phyloP scores from a whole-genome alignment of 2,888 invertebrate genomes.

The Acleris emargana region DNA sequence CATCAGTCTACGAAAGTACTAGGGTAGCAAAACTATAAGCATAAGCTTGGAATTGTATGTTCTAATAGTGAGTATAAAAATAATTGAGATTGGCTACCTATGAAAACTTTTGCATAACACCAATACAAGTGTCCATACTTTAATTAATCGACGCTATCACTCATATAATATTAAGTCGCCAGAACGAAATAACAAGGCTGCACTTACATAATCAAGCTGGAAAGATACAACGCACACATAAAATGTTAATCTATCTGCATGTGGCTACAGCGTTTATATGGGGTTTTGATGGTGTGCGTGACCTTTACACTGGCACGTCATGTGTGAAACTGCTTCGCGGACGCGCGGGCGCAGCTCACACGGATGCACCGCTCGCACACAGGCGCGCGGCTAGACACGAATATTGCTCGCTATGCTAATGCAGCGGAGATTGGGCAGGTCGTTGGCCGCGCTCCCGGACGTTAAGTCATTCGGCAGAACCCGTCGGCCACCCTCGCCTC shows the following conservation, averaged over 20 bases:
- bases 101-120: neutral
- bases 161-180: slow-evolving; percentile 19
- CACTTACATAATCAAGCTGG: slow-evolving; percentile 39
- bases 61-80: neutral
- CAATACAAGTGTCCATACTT: slow-evolving; percentile 8
- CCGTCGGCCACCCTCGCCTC: slow-evolving; percentile 71
- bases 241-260: slow-evolving; percentile 58
- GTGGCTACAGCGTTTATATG: slow-evolving; percentile 42
- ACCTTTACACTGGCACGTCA: slow-evolving; percentile 38
- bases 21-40: too few species aligned
- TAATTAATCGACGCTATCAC: slow-evolving; percentile 21
- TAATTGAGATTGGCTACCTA: too few species aligned
- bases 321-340: slow-evolving; percentile 45
- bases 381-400: slow-evolving; percentile 64
- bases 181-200: slow-evolving; percentile 35
- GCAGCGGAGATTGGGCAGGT: slow-evolving; percentile 84
- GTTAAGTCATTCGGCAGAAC: slow-evolving; percentile 80
- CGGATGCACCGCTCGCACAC: slow-evolving; percentile 53
- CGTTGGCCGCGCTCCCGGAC: slow-evolving; percentile 82
- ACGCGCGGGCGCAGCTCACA: slow-evolving; percentile 51
- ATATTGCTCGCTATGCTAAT: slow-evolving; percentile 84
- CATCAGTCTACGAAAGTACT: too few species aligned
- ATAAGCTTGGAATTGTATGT: neutral
- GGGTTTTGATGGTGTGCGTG: slow-evolving; percentile 36
- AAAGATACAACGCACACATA: slow-evolving; percentile 39